Base-by-base conservation (phyloP, 1,140 invertebrate genomes). In the Cherax quadricarinatus region DNA sequence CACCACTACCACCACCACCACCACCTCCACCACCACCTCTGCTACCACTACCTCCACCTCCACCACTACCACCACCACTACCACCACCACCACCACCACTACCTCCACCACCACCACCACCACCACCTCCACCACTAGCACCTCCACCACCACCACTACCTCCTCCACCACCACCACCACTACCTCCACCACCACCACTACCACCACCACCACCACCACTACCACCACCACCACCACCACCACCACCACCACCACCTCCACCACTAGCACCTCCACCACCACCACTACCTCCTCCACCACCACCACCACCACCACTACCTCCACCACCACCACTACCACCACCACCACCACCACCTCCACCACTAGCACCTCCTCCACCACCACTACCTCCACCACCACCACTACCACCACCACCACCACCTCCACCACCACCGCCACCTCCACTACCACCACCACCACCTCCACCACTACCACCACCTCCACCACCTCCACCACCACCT, bases 241-340 rank as follows among this genome's bases (percentile, higher is more conserved):
- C 16, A 16, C 57, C 57, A 60, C 16, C 4, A 78, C n/a, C 30
- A 78, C 3, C 21, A 10, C 21, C 21, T 4, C 7, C 73, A 41
- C 7, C 73, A n/a, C 30, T n/a, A n/a, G n/a, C 4, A 16, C 30
- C 21, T 4, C 3, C 73, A 78, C 73, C 73, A 78, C n/a, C 30
- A 78, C n/a, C 51, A 66, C 24, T 5, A 14, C 18, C 21, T 48
- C 48, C 79, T 60, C 49, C 9, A 86, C 49, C 18, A 49, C 14
- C 18, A 86, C 60, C 14, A 24, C 62, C 30, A 70, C 30, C 7
- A 24, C n/a, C 66, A 24, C 70, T n/a, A 49, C 16, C 66, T 49
- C 62, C 62, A 86, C 62, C 57, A 86, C 41, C 51, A 73, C 41
- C 66, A 86, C 66, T 48, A 86, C 66, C 66, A 51, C 85, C 48